phyloP scores from a whole-genome alignment of 2,888 invertebrate genomes.

The Macrosoma leucophasiata region DNA sequence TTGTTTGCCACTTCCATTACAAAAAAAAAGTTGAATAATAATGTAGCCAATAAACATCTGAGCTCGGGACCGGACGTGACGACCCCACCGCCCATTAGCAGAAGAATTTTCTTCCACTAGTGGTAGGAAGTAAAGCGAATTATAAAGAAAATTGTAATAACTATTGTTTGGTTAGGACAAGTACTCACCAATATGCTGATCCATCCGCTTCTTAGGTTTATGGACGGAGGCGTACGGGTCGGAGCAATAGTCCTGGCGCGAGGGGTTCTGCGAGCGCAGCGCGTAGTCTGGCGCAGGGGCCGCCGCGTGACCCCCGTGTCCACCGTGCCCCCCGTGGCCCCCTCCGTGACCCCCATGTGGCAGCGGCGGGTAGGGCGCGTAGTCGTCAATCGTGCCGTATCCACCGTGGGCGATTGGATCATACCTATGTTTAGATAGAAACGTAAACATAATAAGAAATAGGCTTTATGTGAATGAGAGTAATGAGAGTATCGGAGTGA shows the following conservation, averaged over 20 bases:
- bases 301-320: constrained; percentile 82
- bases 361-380: constrained; percentile 86
- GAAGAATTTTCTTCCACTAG: too few species aligned
- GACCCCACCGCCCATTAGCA: too few species aligned
- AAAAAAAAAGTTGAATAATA: too few species aligned
- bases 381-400: constrained; percentile 88
- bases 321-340: constrained; percentile 82
- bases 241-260: constrained; percentile 90
- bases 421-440: constrained; percentile 41
- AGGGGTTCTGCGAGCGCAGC: constrained; percentile 86
- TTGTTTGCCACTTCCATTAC: too few species aligned
- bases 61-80: too few species aligned
- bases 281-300: constrained; percentile 81
- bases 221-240: constrained; percentile 93
- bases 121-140: too few species aligned
- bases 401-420: constrained; percentile 89
- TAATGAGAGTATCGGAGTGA: not conserved
- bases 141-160: too few species aligned
- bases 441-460: not conserved
- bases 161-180: too few species aligned
- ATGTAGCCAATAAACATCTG: not conserved
- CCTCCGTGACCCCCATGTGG: constrained; percentile 78
- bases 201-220: constrained; percentile 91
- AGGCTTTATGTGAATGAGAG: too few species aligned
- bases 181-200: constrained; percentile 92